Conservation (phyloP, 2,113 vertebrate species). For the Pygoscelis adeliae region DNA sequence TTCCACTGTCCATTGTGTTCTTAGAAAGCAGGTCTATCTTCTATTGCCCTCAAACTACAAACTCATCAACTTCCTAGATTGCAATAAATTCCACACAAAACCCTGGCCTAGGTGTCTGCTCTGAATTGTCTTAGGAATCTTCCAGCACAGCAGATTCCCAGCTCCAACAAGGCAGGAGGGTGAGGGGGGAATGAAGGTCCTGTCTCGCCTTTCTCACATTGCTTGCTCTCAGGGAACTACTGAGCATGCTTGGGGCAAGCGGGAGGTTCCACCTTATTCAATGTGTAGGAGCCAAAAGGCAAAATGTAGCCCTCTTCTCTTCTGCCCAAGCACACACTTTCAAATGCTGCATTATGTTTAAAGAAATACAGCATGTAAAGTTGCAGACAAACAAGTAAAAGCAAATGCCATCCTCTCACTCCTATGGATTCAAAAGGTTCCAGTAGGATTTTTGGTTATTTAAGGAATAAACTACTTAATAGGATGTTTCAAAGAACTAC, state of each 20-base stretch:
- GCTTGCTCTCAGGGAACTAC: neutral
- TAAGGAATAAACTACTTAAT: neutral
- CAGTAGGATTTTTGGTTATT: neutral
- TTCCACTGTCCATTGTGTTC: neutral
- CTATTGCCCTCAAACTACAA: neutral
- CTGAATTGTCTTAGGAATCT: neutral
- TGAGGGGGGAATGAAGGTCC: neutral
- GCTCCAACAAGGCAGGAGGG: neutral
- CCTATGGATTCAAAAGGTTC: neutral
- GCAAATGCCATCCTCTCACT: neutral
- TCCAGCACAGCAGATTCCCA: neutral
- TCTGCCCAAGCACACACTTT: neutral
- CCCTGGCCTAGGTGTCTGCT: neutral
- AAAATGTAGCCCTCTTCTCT: neutral
- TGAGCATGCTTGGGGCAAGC: fast-evolving
- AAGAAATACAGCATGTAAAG: neutral
- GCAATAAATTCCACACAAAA: neutral
- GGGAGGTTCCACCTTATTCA: neutral
- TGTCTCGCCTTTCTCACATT: fast-evolving
- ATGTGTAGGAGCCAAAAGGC: neutral
- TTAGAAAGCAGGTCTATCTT: neutral
- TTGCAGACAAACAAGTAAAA: neutral
- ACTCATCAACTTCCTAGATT: neutral
- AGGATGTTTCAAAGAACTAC: neutral
- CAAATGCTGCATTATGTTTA: neutral